Evolutionary conservation across 2,797 vertebrate genomes (phyloP).

Genomic region (Takifugu ocellatus): DNA sequence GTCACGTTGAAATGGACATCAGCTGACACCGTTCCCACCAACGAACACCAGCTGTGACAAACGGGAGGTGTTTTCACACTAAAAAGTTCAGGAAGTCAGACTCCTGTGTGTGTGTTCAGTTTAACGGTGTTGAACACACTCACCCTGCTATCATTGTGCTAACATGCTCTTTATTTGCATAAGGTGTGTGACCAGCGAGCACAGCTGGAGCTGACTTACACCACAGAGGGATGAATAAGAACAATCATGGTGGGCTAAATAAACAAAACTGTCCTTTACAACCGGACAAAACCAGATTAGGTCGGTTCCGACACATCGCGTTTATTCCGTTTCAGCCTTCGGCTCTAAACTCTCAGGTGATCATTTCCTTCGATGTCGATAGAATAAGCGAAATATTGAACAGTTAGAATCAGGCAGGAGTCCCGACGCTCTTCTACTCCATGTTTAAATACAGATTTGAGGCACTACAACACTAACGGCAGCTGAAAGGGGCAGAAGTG

Average conservation of each 20-base stretch:
- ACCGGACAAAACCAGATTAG: too few species aligned
- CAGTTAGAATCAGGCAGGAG: background rate
- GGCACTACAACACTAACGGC: too few species aligned
- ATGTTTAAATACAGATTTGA: too few species aligned
- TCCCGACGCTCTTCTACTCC: too few species aligned
- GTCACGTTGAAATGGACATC: constrained; percentile 1
- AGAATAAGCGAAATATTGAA: background rate
- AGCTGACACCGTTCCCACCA: background rate
- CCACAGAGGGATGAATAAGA: background rate
- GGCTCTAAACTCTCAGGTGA: too few species aligned
- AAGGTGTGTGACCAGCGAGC: constrained; percentile 21
- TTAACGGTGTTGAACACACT: background rate
- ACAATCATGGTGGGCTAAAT: background rate
- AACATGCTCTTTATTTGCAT: constrained; percentile 33
- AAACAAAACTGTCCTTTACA: too few species aligned
- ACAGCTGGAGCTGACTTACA: constrained; percentile 1
- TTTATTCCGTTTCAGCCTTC: too few species aligned
- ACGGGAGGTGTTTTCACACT: too few species aligned
- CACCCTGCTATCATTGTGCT: background rate
- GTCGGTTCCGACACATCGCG: too few species aligned
- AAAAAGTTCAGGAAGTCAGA: too few species aligned
- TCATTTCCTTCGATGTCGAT: background rate
- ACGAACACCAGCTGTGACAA: too few species aligned
- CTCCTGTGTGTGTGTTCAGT: constrained; percentile 3
- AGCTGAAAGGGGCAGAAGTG: too few species aligned